Evolutionary conservation across 2,888 invertebrate genomes (phyloP).

Genomic region (Graphium colonna): DNA sequence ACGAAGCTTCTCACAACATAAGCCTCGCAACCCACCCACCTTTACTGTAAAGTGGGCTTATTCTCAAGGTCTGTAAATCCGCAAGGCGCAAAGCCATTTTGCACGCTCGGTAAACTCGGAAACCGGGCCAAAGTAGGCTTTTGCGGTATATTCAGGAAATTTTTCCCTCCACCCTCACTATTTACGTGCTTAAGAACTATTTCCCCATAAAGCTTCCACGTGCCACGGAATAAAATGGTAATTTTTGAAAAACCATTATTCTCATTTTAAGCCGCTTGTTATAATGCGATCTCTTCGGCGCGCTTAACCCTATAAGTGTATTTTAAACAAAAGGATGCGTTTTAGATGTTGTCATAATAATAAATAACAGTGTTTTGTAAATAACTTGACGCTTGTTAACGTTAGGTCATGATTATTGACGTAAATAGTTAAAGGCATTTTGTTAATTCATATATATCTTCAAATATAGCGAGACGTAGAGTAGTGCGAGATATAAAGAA

Average conservation of each 20-base stretch:
- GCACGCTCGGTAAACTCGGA: slow-evolving; percentile 70
- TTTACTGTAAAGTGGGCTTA: slow-evolving; percentile 31
- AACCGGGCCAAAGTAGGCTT: slow-evolving; percentile 76
- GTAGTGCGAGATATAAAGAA: too few species aligned
- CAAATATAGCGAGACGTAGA: too few species aligned
- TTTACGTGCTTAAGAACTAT: slow-evolving; percentile 72
- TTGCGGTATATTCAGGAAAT: slow-evolving; percentile 62
- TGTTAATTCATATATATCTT: too few species aligned
- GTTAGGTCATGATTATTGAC: too few species aligned
- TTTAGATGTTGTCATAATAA: too few species aligned
- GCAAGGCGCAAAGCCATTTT: slow-evolving; percentile 64
- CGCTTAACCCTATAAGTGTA: neutral
- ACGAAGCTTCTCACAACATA: slow-evolving; percentile 20
- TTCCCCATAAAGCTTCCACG: slow-evolving; percentile 50
- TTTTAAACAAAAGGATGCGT: neutral
- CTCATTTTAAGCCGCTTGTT: slow-evolving; percentile 30
- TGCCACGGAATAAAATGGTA: slow-evolving; percentile 57
- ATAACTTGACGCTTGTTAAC: too few species aligned
- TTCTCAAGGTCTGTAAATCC: slow-evolving; percentile 63
- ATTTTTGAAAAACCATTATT: slow-evolving; percentile 39
- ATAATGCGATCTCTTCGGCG: neutral
- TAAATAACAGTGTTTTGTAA: too few species aligned
- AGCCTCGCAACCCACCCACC: slow-evolving; percentile 20
- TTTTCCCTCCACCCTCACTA: slow-evolving; percentile 49
- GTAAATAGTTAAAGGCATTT: too few species aligned